These are phyloP conservation scores for Pterocles orientalis DNA, from an alignment of 2,113 vertebrate species.

Conservation along the genomic window DNA sequence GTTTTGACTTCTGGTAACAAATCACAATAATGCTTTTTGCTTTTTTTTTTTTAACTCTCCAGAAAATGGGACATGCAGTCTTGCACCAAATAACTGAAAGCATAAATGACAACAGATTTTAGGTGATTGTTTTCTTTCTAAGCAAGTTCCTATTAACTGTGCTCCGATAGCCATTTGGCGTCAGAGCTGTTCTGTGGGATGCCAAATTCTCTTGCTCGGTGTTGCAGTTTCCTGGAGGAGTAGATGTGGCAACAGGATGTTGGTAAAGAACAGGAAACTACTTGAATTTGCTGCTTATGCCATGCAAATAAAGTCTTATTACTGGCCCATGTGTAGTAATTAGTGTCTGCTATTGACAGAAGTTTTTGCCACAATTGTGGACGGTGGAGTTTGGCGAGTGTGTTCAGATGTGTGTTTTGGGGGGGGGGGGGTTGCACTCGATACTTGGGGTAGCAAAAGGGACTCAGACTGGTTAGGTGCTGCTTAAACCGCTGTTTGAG, in stretches of 20 bases:
- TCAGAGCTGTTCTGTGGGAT: background rate
- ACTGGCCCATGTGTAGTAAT: background rate
- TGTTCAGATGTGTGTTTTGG: background rate
- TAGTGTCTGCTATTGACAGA: background rate
- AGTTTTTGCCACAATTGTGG: background rate
- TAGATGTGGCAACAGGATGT: conserved; percentile 65
- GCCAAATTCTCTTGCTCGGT: background rate
- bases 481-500: background rate
- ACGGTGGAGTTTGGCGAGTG: accelerated
- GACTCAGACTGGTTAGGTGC: background rate
- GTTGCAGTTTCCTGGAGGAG: conserved; percentile 58
- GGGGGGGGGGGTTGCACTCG: background rate
- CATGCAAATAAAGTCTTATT: conserved; percentile 7
- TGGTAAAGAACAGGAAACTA: conserved; percentile 62
- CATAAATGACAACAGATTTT: background rate
- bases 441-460: background rate
- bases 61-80: background rate
- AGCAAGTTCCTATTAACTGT: background rate
- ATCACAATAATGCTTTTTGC: background rate
- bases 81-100: background rate
- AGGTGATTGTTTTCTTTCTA: conserved; percentile 43
- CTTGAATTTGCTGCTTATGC: conserved; percentile 30
- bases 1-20: background rate
- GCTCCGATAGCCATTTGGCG: background rate
- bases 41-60: background rate